phyloP scores from a whole-genome alignment of 2,113 vertebrate species.

The Hoplias malabaricus region DNA sequence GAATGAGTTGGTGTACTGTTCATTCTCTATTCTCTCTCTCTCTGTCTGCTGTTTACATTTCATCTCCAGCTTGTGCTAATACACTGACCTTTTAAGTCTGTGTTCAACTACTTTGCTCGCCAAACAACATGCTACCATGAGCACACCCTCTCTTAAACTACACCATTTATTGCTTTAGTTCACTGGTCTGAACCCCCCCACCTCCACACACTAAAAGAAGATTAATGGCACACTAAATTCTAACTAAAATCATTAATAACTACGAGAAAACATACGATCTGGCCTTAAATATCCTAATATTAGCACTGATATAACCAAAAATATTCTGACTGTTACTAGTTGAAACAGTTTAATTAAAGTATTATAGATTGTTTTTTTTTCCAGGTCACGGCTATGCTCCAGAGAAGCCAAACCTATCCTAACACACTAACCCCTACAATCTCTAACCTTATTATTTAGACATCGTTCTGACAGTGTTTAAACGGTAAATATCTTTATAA shows the following conservation, averaged over 20 bases:
- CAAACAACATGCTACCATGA: conserved; percentile 37
- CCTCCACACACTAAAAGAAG: background rate
- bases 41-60: conserved; percentile 56
- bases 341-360: background rate
- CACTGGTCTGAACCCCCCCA: background rate
- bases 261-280: background rate
- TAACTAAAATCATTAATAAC: background rate
- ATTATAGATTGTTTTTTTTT: background rate
- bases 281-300: background rate
- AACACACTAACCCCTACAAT: background rate
- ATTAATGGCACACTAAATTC: background rate
- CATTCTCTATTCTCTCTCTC: conserved; percentile 4
- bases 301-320: background rate
- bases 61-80: conserved; percentile 39
- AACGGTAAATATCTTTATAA: too few species aligned
- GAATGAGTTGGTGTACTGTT: conserved; percentile 25
- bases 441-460: too few species aligned
- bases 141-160: conserved; percentile 52
- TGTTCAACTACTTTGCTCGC: conserved; percentile 49
- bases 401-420: background rate
- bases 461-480: too few species aligned
- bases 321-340: background rate
- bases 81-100: conserved; percentile 52
- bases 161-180: conserved; percentile 47
- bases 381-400: background rate